Base-by-base conservation (phyloP, 2,888 invertebrate species). In the Isotomurus palustris region DNA sequence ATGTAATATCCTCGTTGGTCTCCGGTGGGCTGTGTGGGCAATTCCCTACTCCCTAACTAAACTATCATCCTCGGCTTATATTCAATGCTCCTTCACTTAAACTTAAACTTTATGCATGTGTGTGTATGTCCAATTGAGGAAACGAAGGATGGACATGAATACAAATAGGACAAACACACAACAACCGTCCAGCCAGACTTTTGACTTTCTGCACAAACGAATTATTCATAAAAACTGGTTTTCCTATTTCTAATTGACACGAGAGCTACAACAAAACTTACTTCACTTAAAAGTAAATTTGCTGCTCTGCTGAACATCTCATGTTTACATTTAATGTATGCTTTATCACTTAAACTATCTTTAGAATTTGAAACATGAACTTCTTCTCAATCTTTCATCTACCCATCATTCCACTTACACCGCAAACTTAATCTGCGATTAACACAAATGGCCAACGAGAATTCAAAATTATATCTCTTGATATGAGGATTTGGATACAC, bases 181-280 rank as follows among this genome's bases (percentile, higher is more conserved):
- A 32, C 14, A 32, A 10, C 14, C 14, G 32, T 32, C 32, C 32
- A 32, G 32, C 10, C 14, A 8, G 32, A 10, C 14, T 32, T 32
- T 32, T 10, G 14, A 8, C 32, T 10, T 32, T 32, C 14, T 32
- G 32, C 32, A 32, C 32, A 32, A 8, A 32, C 32, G 32, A 32
- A 8, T 10, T 32, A 38, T 8, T 17, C 14, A 19, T 12, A 24
- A 43, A 22, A 43, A 43, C 43, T 22, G 43, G 43, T 43, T 43
- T 10, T 32, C 14, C 14, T 8, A 43, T 43, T 43, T 43, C 43
- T 43, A 43, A 43, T 43, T 43, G 43, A 43, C 43, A 43, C 43
- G 43, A 43, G 22, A 3, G 24, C 21, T 19, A 3, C 4, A 24
- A 19, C 43, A 22, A 12, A 3, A 10, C 17, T 43, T 22, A 32